Evolutionary conservation across 2,113 vertebrate species (phyloP), one percentile per base, ranked within the genome.

Genomic region (Fukomys damarensis): DNA sequence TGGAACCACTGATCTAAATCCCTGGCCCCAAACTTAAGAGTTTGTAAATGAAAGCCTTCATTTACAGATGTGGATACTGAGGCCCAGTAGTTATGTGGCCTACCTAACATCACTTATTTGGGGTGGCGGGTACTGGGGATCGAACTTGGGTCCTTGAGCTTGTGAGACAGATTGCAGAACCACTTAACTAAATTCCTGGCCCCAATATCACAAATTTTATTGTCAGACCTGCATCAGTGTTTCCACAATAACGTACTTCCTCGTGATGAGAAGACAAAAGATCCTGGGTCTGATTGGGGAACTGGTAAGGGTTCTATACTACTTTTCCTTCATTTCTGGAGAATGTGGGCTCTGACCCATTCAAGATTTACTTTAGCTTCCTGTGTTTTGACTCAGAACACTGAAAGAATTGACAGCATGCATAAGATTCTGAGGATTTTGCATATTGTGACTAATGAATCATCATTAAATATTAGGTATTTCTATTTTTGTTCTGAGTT

Each of bases 11-110:
- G 46, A 49, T 5, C 46, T 49, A 49, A 49, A 49, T 9, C 46
- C 46, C 46, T 9, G 46, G 46, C 46, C 46, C 46, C 9, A 68
- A 94, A 84, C 26, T 79, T 84, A 24, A 12, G 66, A 77, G 35
- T 82, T 87, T 91, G 43, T 81, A 94, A 93, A 68, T 26, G 19
- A 96, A 58, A 91, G 22, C 22, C 5, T 77, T 79, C 59, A 52
- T 32, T 79, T 77, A 52, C 41, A 72, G n/a, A 84, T 77, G 35
- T 56, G 56, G 28, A 76, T 41, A 46, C n/a, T 14, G 7, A 68
- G 38, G 38, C 35, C 88, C 38, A 65, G 22, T 77, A 46, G 26
- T 86, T 91, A 9, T 19, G 1, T 72, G 66, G 26, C 41, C 82
- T 93, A 41, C 16, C 38, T 49, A 35, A 16, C 41, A 35, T 66